Conservation (phyloP, 64 coral and sea anemone species). For the Stichodactyla mertensii region DNA sequence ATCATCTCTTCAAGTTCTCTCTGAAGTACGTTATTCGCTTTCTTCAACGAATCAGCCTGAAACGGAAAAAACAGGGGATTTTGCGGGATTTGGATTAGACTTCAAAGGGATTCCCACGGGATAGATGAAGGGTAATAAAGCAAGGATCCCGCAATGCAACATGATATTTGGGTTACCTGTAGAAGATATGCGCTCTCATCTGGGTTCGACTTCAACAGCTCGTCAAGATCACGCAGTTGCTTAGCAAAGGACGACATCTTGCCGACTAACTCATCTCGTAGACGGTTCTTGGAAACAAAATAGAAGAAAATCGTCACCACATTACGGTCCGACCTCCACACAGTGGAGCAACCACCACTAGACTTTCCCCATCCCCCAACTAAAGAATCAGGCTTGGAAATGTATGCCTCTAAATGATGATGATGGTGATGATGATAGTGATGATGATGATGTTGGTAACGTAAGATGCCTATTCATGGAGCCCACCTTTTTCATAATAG, state of each 20-base stretch:
- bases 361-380: too few relatives aligned
- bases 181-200: constrained; percentile 75
- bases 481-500: too few relatives aligned
- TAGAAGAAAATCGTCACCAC: too few relatives aligned
- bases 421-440: too few relatives aligned
- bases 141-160: too few relatives aligned
- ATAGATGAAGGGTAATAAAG: too few relatives aligned
- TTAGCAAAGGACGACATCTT: constrained; percentile 77
- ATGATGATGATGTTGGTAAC: too few relatives aligned
- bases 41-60: constrained; percentile 75
- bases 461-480: too few relatives aligned
- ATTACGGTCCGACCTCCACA: too few relatives aligned
- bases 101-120: neutral
- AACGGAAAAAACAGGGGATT: neutral
- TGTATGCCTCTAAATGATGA: too few relatives aligned
- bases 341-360: too few relatives aligned
- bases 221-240: constrained; percentile 61
- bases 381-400: too few relatives aligned
- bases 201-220: constrained; percentile 65
- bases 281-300: neutral
- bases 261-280: constrained; percentile 55
- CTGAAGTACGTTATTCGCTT: constrained; percentile 91
- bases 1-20: constrained; percentile 81
- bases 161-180: constrained; percentile 17
- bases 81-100: neutral